Evolutionary conservation across 2,888 invertebrate genomes (phyloP), one percentile per base, ranked within the genome.

Genomic region (Drosophila nr. fundita): DNA sequence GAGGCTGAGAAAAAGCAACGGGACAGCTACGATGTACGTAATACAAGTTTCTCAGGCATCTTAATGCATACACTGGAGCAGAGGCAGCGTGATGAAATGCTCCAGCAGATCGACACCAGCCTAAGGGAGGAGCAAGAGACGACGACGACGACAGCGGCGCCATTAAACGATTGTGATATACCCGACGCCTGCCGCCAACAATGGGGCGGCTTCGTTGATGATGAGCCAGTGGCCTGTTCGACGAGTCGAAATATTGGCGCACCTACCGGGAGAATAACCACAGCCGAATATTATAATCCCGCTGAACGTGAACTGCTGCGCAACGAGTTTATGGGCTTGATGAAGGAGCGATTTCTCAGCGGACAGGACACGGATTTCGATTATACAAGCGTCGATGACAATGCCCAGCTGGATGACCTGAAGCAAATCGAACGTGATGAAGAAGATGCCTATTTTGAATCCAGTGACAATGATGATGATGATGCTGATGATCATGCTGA

Each of bases 391-490:
- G 96, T 98, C 5, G 98, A 98, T 92, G 94, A 96, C 80, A 96
- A 98, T 93, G 95, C 96, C 50, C 95, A 95, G 61, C 97, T 96
- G 92, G 98, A 98, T 92, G 95, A 95, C 84, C 91, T 96, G 73
- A 96, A 96, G 68, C 94, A 96, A 61, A 93, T 95, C 69, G 95
- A 95, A 49, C 96, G 95, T 85, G 98, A 98, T 93, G 96, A 96
- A 79, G 97, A 98, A 93, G 98, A 98, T 83, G 96, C 95, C 90
- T 98, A 98, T 92, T 98, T 98, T 94, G 97, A 98, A 2, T 50
- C 96, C 5, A 97, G 97, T 92, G 95, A 95, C 32, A 95, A 96
- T 77, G 95, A 96, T 77, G 94, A 94, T 49, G 78, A 85, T 92
- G 32, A 13, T 4, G 27, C 30, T 30, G 30, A 32, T 8, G 13